A percentile compares a stretch with the other conserved stretches of the same genome.
Evolutionary conservation across 2,888 invertebrate genomes (phyloP).

Genomic region (Cyclophora albipunctata): DNA sequence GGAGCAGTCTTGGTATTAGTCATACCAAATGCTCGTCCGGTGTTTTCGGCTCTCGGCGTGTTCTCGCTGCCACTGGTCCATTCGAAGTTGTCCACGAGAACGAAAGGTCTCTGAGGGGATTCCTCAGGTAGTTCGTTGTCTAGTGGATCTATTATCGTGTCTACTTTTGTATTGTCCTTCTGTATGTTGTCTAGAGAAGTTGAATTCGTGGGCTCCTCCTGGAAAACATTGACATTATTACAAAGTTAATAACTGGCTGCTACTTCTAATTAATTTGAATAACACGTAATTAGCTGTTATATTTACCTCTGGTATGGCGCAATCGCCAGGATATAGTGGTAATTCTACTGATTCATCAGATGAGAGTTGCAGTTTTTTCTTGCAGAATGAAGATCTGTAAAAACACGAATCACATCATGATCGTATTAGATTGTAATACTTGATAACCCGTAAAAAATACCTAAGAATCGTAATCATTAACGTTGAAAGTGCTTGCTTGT

Average conservation of each 20-base stretch:
- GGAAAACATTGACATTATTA: conserved; percentile 3
- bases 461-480: neutral
- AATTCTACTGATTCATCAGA: conserved; percentile 83
- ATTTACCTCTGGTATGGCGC: conserved; percentile 77
- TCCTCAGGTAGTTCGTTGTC: conserved; percentile 66
- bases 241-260: too few relatives aligned
- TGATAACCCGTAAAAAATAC: too few relatives aligned
- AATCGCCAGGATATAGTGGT: conserved; percentile 85
- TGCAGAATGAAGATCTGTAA: conserved; percentile 85
- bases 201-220: conserved; percentile 36
- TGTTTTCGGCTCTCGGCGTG: conserved; percentile 75
- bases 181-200: conserved; percentile 33
- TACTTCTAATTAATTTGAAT: too few relatives aligned
- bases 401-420: conserved; percentile 2
- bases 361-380: conserved; percentile 81
- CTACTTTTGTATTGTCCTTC: conserved; percentile 37
- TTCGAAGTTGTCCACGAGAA: conserved; percentile 64
- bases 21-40: conserved; percentile 78
- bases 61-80: conserved; percentile 68
- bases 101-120: conserved; percentile 47
- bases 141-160: conserved; percentile 37
- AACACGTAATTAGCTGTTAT: too few relatives aligned
- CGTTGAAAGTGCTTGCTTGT: neutral
- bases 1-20: conserved; percentile 64
- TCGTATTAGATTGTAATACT: neutral